Evolutionary conservation across 2,888 invertebrate genomes (phyloP), one percentile per base, ranked within the genome.

Genomic region (Aradus depressus): DNA sequence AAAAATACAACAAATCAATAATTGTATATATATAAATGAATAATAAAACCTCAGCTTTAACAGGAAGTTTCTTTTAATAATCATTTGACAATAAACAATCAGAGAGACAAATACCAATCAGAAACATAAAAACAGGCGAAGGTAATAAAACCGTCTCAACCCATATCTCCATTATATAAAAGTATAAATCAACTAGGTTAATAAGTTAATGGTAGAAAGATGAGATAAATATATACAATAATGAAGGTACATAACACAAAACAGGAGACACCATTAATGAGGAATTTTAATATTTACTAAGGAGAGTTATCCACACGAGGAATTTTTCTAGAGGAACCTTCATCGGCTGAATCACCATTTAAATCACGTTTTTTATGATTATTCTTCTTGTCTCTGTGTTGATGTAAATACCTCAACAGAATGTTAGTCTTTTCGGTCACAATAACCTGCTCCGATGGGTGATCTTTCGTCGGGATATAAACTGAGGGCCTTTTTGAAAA

Each of bases 361-460:
- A 49, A 31, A 32, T 49, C 49, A 14, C 49, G 39, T 26, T 49
- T 49, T 41, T 49, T 49, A 21, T 41, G 49, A 16, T 26, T 26
- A 21, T 49, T 49, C 77, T 89, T 89, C 73, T 90, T 92, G 66
- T 93, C 92, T 89, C 91, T 93, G 69, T 91, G 90, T 64, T 92
- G 90, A 63, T 93, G 92, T 58, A 95, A 76, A 70, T 91, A 95
- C 71, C 93, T 80, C 63, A 95, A 70, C 53, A 95, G 74, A 64
- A 95, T 92, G 66, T 91, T 92, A 42, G 91, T 88, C 71, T 91
- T 93, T 70, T 95, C 95, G 65, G 92, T 90, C 37, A 92, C 92
- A 65, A 95, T 95, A 62, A 92, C 89, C 78, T 93, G 92, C 71
- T 92, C 90, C 44, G 90, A 84, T 59, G 92, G 89, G 66, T 84